phyloP scores from a whole-genome alignment of 1,140 invertebrate species.

The Periplaneta americana region DNA sequence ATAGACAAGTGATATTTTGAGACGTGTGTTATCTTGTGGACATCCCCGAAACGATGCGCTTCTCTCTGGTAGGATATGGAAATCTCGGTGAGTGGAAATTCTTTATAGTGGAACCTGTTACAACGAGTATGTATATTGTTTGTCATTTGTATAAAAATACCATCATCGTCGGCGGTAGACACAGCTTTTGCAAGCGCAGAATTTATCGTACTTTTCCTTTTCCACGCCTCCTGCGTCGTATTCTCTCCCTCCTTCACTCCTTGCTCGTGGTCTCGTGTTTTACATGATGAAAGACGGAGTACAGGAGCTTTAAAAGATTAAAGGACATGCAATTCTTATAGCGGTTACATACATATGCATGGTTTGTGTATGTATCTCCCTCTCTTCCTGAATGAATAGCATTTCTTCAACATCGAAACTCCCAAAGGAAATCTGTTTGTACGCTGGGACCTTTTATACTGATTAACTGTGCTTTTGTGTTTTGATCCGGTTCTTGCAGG shows the following conservation, averaged over 20 bases:
- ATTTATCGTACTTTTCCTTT: neutral
- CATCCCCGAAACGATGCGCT: neutral
- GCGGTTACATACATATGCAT: neutral
- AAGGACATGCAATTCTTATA: neutral
- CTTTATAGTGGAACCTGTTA: neutral
- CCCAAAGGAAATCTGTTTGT: neutral
- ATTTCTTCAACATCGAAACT: neutral
- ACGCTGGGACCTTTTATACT: neutral
- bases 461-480: neutral
- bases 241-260: neutral
- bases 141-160: neutral
- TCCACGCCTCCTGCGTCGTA: neutral
- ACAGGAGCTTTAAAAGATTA: neutral
- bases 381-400: neutral
- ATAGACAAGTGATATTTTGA: neutral
- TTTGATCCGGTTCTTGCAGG: neutral
- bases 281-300: neutral
- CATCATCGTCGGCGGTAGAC: too few species aligned
- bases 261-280: neutral
- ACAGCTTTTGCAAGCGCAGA: too few species aligned
- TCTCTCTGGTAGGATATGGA: neutral
- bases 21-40: neutral
- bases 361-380: neutral
- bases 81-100: neutral
- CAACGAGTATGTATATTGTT: neutral